Conservation (phyloP, 2,113 vertebrate species). For the Fulmarus glacialis region DNA sequence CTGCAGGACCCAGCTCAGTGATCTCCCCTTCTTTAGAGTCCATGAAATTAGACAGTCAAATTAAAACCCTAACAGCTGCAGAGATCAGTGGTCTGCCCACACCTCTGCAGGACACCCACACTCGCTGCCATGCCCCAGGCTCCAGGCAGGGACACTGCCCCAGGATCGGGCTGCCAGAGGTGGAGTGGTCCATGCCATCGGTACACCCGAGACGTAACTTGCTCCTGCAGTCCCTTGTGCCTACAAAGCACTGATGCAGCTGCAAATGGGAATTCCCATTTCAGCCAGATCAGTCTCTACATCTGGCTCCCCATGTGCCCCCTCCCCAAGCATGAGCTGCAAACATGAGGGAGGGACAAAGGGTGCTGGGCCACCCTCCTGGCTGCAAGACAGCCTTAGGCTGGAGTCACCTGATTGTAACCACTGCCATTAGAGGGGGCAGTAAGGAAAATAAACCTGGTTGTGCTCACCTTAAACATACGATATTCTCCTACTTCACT, state of each 20-base stretch:
- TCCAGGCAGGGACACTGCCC: background rate
- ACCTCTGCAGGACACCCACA: background rate
- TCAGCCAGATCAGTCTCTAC: background rate
- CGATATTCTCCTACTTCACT: background rate
- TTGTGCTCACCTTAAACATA: background rate
- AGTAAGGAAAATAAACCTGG: background rate
- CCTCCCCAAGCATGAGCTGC: background rate
- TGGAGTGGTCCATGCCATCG: background rate
- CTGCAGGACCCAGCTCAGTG: background rate
- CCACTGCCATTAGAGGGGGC: background rate
- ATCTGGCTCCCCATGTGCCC: background rate
- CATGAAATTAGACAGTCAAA: background rate
- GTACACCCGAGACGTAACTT: accelerated
- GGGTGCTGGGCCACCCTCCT: background rate
- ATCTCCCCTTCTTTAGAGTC: background rate
- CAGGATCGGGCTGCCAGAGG: background rate
- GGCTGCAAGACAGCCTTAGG: background rate
- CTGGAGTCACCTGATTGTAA: background rate
- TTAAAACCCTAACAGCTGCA: background rate
- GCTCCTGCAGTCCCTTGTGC: background rate
- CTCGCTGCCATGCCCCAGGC: background rate
- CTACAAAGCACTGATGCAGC: background rate
- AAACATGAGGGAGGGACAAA: background rate
- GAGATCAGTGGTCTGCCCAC: background rate
- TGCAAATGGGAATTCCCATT: background rate